Conservation (phyloP, 2,113 vertebrate genomes). For the Hippolais icterina region DNA sequence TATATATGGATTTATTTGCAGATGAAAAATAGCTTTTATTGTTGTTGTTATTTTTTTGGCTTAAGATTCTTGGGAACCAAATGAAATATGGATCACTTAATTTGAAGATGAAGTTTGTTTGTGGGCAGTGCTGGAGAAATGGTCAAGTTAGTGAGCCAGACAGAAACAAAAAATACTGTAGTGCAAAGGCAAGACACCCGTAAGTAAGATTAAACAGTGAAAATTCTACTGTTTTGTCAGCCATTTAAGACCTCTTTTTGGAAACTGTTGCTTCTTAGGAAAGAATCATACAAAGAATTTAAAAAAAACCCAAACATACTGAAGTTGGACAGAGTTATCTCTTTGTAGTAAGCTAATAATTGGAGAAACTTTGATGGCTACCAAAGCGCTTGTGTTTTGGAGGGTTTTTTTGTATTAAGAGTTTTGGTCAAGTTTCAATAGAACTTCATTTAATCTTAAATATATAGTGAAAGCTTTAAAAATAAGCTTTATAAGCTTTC, state of each 20-base stretch:
- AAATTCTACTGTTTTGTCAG: neutral
- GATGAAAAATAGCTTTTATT: neutral
- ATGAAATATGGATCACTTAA: slow-evolving; percentile 86
- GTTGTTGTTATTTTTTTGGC: slow-evolving; percentile 33
- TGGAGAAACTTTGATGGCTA: neutral
- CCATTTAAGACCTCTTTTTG: neutral
- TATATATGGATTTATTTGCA: neutral
- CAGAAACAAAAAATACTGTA: slow-evolving; percentile 95
- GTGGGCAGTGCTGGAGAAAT: slow-evolving; percentile 92
- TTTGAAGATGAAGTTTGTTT: slow-evolving; percentile 97
- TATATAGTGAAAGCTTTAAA: neutral
- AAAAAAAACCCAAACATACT: neutral
- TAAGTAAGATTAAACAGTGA: slow-evolving; percentile 73
- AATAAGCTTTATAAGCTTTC: neutral
- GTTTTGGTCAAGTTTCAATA: neutral
- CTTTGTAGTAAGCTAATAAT: neutral
- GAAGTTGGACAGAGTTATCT: neutral
- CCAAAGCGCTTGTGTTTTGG: neutral
- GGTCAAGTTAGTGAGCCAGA: slow-evolving; percentile 95
- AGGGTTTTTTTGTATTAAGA: neutral
- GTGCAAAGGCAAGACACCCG: slow-evolving; percentile 94
- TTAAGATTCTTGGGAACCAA: slow-evolving; percentile 75
- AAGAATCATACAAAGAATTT: neutral
- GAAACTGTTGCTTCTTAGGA: neutral
- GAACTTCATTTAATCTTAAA: neutral